Conservation (phyloP, 2,113 vertebrate genomes). For the Tragelaphus strepsiceros region DNA sequence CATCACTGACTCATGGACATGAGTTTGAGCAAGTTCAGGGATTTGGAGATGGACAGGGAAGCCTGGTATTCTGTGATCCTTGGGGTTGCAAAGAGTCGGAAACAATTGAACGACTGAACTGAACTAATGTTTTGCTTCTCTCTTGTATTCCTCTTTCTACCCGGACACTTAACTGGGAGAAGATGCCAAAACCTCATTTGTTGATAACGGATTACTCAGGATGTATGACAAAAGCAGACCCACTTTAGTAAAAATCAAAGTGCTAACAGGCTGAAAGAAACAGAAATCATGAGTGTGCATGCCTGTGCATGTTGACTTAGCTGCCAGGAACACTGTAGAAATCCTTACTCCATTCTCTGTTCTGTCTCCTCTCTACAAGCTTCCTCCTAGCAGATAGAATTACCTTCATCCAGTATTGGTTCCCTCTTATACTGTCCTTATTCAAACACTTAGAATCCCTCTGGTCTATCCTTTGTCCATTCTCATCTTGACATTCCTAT, state of each 20-base stretch:
- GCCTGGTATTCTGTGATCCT: neutral
- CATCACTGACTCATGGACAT: neutral
- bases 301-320: neutral
- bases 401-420: neutral
- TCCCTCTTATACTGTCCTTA: neutral
- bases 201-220: neutral
- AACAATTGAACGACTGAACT: neutral
- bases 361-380: neutral
- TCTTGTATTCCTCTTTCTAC: neutral
- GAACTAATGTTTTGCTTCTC: neutral
- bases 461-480: neutral
- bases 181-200: neutral
- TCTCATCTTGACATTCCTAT: neutral
- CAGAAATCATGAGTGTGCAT: neutral
- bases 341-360: neutral
- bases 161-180: neutral
- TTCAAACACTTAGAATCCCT: neutral
- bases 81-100: neutral
- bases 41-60: neutral
- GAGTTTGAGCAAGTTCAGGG: neutral
- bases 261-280: neutral
- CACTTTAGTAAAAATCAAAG: slow-evolving; percentile 9
- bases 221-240: neutral
- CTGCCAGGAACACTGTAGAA: neutral
- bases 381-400: neutral